A percentile compares a stretch with the other conserved stretches of the same genome.
These are phyloP conservation scores for Parthenolecanium corni DNA, from an alignment of 2,888 invertebrate species.

Conservation along the genomic window DNA sequence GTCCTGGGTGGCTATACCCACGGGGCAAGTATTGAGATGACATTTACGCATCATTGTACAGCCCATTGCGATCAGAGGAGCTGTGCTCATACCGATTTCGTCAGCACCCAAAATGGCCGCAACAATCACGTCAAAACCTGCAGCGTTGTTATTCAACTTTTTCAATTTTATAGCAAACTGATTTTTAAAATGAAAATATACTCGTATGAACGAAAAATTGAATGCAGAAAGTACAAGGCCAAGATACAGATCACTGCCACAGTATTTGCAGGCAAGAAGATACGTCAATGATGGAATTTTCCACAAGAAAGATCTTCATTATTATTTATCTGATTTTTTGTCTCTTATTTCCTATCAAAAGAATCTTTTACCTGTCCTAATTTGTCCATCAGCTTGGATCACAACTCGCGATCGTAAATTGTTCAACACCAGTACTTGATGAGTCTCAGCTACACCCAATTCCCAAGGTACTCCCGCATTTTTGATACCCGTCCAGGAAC, in stretches of 20 bases:
- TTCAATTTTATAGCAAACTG: background rate
- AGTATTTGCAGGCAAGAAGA: too few species aligned
- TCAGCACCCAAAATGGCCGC: conserved; percentile 94
- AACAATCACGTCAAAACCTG: conserved; percentile 86
- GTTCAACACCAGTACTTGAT: conserved; percentile 89
- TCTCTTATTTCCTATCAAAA: too few species aligned
- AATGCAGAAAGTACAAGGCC: too few species aligned
- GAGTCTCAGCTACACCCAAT: conserved; percentile 94
- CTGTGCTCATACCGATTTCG: conserved; percentile 97
- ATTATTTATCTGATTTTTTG: too few species aligned
- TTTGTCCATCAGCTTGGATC: conserved; percentile 91
- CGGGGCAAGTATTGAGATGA: conserved; percentile 97
- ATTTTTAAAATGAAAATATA: background rate
- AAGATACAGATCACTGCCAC: background rate
- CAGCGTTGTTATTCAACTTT: conserved; percentile 30
- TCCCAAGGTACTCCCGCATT: conserved; percentile 98
- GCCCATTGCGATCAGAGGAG: conserved; percentile 92
- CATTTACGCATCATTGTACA: conserved; percentile 99
- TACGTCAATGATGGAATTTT: too few species aligned
- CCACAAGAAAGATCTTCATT: too few species aligned
- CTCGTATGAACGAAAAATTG: too few species aligned
- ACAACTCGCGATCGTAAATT: conserved; percentile 85
- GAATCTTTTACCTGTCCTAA: conserved; percentile 59
- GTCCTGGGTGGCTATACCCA: conserved; percentile 98
- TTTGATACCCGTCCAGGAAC: conserved; percentile 98